Conservation (phyloP, 2,888 invertebrate genomes). For the Nudaria mundana region DNA sequence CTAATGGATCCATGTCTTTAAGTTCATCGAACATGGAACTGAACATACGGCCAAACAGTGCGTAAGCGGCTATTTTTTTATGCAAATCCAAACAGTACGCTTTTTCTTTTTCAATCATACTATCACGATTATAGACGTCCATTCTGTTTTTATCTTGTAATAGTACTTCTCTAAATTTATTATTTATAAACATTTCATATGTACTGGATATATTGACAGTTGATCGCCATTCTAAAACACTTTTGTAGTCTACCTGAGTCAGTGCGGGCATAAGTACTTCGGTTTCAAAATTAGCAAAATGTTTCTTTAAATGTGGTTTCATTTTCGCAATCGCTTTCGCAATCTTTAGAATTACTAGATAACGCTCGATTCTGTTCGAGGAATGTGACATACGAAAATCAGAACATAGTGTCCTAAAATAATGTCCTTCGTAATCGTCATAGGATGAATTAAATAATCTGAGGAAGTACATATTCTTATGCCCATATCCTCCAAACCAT, state of each 20-base stretch:
- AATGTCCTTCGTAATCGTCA: constrained; percentile 1
- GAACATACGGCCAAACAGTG: neutral
- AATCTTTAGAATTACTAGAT: neutral
- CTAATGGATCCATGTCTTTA: constrained; percentile 1
- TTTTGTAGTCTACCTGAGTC: no score
- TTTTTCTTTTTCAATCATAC: constrained; percentile 11
- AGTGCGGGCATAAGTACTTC: no score
- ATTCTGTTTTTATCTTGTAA: no score
- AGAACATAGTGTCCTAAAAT: neutral
- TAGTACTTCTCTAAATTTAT: no score
- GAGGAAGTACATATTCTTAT: neutral
- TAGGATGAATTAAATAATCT: neutral
- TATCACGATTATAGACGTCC: constrained; percentile 8
- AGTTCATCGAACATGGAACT: neutral
- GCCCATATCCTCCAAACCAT: neutral
- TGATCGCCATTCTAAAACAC: no score
- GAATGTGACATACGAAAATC: neutral
- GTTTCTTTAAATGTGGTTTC: constrained; percentile 7
- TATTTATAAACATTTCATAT: no score
- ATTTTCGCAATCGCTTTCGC: constrained; percentile 1
- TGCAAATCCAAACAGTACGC: constrained; percentile 11
- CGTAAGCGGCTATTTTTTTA: constrained; percentile 16
- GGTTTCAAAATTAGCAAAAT: no score
- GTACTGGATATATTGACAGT: no score
- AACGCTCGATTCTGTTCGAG: neutral